Percentiles rank a stretch among this genome's conserved stretches.
Conservation (phyloP, 2,113 vertebrate genomes). For the Dascyllus trimaculatus region DNA sequence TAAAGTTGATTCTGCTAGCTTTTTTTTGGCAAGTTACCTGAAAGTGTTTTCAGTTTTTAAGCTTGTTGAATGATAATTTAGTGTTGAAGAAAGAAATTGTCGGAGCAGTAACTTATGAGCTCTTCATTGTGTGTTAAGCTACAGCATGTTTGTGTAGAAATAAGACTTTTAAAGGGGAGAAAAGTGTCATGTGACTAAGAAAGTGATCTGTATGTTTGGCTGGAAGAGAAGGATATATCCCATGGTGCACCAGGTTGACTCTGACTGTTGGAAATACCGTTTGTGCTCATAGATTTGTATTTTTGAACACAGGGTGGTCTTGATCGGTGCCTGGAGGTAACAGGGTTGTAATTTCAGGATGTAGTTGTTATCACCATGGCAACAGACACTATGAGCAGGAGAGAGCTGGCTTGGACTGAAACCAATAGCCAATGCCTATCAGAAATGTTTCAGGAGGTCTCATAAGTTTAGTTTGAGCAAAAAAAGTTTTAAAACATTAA, state of each 20-base stretch:
- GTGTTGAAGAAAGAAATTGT: background rate
- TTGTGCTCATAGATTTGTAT: background rate
- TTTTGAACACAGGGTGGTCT: slow-evolving; percentile 19
- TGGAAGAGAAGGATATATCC: background rate
- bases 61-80: no score
- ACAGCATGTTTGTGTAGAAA: background rate
- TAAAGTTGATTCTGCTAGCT: background rate
- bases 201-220: no score
- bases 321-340: slow-evolving; percentile 39
- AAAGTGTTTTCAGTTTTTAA: background rate
- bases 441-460: slow-evolving; percentile 25
- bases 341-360: slow-evolving; percentile 48
- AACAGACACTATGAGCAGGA: slow-evolving; percentile 31
- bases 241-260: background rate
- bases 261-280: background rate
- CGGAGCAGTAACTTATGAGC: background rate
- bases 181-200: background rate
- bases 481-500: background rate
- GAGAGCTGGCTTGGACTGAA: slow-evolving; percentile 15
- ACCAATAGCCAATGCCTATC: slow-evolving; percentile 34
- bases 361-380: slow-evolving; percentile 53
- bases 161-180: background rate
- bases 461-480: slow-evolving; percentile 8
- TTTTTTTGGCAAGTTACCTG: background rate
- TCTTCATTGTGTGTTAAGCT: background rate